Evolutionary conservation across 2,113 vertebrate genomes (phyloP).

Genomic region (Gambusia holbrooki): DNA sequence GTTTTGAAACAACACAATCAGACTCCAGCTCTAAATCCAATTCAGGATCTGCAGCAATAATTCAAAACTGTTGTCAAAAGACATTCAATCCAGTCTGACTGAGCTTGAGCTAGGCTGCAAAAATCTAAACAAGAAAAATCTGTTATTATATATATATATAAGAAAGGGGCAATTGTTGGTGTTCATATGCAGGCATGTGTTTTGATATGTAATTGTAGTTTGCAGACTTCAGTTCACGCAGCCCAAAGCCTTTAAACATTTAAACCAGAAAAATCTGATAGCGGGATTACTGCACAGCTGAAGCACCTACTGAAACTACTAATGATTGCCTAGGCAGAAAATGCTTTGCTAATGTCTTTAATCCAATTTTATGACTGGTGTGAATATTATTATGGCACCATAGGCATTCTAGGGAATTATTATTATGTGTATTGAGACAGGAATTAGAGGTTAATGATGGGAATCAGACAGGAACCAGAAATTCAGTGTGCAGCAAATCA

Average conservation of each 20-base stretch:
- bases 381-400: conserved; percentile 26
- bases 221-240: neutral
- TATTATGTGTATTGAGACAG: conserved; percentile 52
- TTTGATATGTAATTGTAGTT: neutral
- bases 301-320: conserved; percentile 12
- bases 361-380: conserved; percentile 17
- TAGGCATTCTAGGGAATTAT: conserved; percentile 46
- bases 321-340: conserved; percentile 2
- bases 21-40: neutral
- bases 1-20: too few species aligned
- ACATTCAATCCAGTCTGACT: neutral
- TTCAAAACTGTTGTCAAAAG: neutral
- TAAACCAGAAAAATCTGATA: conserved; percentile 14
- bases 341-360: conserved; percentile 15
- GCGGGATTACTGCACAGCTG: neutral
- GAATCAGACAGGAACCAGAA: conserved; percentile 80
- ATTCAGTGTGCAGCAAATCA: conserved; percentile 69
- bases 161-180: conserved; percentile 50
- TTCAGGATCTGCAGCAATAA: neutral
- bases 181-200: conserved; percentile 29
- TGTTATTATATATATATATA: too few species aligned
- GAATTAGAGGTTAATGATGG: conserved; percentile 78
- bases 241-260: neutral
- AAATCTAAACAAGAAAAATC: neutral
- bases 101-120: neutral